Evolutionary conservation across 2,888 invertebrate genomes (phyloP), one percentile per base, ranked within the genome.

Genomic region (Syrista parreyssii): DNA sequence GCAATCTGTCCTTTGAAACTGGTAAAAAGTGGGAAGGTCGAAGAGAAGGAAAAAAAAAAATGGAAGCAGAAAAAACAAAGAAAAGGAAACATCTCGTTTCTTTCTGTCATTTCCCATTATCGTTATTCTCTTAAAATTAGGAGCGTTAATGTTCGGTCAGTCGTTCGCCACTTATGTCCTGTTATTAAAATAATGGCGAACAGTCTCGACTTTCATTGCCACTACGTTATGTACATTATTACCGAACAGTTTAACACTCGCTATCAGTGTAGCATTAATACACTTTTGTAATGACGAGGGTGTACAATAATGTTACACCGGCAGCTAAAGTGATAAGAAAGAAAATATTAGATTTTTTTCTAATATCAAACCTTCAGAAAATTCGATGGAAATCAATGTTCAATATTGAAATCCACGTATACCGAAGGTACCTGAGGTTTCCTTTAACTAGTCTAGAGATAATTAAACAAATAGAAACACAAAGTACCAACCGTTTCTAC

Each of bases 401-500:
- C 33, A 33, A 3, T 33, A 33, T 3, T 4, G 15, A 40, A 6
- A 40, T 40, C 6, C 40, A 40, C 4, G 15, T 40, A 6, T 15
- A 6, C 6, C 40, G 15, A 40, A 40, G 15, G 2, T 40, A 6
- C 15, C 15, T 40, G 4, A 40, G 15, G 9, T 55, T 23, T 55
- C 6, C 23, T 2, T 23, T 55, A 23, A 23, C 23, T 9, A 9
- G 2, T 0, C 55, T 55, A 9, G 1, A 23, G 23, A 9, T 6
- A 9, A 55, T 23, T 23, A 9, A 23, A 55, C 1, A 40, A 23
- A 2, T 0, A 12, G 23, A 55, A 55, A n/a, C n/a, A n/a, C n/a
- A n/a, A 34, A 76, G 30, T 15, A 80, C 86, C 87, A 82, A 93
- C 93, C 93, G 88, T 98, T 98, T 84, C 98, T 94, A 0, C 98